Conservation (phyloP, 2,888 invertebrate species). For the Eristalinus aeneus region DNA sequence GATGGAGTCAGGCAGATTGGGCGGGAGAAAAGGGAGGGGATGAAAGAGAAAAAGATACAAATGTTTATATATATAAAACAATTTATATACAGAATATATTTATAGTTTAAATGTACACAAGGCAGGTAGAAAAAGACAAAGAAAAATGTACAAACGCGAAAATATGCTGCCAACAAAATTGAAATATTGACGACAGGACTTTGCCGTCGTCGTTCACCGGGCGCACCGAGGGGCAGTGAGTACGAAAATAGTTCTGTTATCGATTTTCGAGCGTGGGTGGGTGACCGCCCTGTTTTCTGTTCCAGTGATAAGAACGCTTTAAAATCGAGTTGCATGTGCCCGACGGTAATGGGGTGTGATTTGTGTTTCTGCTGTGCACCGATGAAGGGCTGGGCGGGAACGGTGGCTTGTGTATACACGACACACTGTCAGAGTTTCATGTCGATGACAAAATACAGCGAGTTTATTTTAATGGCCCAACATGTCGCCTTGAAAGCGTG, state of each 20-base stretch:
- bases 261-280: conserved; percentile 8
- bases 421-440: conserved; percentile 18
- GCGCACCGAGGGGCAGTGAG: not conserved
- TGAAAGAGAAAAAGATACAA: conserved; percentile 75
- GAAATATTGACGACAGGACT: conserved; percentile 15
- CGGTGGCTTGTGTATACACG: not conserved
- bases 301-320: conserved; percentile 50
- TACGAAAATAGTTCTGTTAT: conserved; percentile 32
- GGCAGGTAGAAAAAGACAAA: not conserved
- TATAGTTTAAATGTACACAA: conserved; percentile 26
- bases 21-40: conserved; percentile 66
- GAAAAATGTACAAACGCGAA: conserved; percentile 66
- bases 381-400: not conserved
- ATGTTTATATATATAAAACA: conserved; percentile 72
- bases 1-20: conserved; percentile 43
- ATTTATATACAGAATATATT: conserved; percentile 55
- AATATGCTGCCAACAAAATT: conserved; percentile 57
- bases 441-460: conserved; percentile 9
- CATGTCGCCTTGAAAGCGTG: not conserved
- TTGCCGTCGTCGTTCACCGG: not conserved
- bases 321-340: conserved; percentile 49
- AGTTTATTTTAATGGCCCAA: not conserved
- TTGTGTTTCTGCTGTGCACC: conserved; percentile 15
- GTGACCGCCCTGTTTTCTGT: not conserved
- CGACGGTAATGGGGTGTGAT: conserved; percentile 48